These are phyloP conservation scores for Limonius californicus DNA, from an alignment of 1,140 invertebrate genomes.

Conservation along the genomic window DNA sequence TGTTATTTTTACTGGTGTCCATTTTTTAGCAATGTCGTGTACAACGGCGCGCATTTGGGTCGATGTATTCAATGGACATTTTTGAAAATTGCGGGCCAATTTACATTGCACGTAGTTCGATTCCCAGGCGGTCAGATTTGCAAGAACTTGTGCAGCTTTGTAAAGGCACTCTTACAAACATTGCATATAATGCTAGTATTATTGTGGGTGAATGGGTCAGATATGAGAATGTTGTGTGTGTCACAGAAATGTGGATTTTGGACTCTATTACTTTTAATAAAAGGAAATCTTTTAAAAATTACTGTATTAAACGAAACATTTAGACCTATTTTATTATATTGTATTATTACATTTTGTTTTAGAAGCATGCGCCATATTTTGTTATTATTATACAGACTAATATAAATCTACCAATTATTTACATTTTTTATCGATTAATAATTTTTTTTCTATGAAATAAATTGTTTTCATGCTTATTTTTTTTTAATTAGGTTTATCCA, in stretches of 20 bases:
- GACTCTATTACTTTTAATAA: slow-evolving; percentile 44
- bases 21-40: slow-evolving; percentile 49
- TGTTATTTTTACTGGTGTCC: no score
- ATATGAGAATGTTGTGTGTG: slow-evolving; percentile 39
- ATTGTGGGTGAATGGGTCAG: slow-evolving; percentile 47
- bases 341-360: no score
- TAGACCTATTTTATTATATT: no score
- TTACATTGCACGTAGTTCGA: slow-evolving; percentile 46
- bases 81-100: slow-evolving; percentile 50
- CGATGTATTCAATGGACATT: slow-evolving; percentile 48
- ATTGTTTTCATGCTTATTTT: no score
- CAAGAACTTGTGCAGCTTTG: slow-evolving; percentile 50
- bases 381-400: no score
- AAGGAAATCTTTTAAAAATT: slow-evolving; percentile 33
- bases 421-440: no score
- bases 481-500: no score
- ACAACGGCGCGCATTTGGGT: slow-evolving; percentile 51
- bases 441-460: no score
- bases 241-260: slow-evolving; percentile 51
- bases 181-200: slow-evolving; percentile 46
- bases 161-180: slow-evolving; percentile 46
- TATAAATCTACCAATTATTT: no score
- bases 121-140: slow-evolving; percentile 46
- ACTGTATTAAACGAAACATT: no score
- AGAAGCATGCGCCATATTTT: no score